Percentiles rank a stretch among this genome's conserved stretches.
These are phyloP conservation scores for Polypedilum vanderplanki DNA, from an alignment of 1,140 invertebrate species.

Conservation along the genomic window DNA sequence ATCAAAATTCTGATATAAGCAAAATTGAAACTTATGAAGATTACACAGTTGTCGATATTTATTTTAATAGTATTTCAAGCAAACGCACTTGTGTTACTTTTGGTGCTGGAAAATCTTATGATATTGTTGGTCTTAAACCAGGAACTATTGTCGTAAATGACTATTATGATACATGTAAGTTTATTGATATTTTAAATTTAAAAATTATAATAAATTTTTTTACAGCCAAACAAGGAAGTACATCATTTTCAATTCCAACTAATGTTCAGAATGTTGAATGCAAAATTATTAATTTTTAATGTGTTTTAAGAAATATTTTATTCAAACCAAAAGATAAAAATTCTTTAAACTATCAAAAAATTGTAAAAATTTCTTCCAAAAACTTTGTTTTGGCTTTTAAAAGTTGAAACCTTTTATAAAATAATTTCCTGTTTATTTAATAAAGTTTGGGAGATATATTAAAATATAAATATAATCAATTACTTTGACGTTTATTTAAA, in stretches of 20 bases:
- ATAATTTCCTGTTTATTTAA: no score
- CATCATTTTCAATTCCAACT: background rate
- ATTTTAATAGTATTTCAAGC: background rate
- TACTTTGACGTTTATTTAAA: no score
- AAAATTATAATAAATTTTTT: background rate
- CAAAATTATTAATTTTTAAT: no score
- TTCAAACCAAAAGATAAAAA: no score
- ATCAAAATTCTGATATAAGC: background rate
- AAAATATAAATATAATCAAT: no score
- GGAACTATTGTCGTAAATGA: background rate
- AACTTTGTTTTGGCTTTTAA: no score
- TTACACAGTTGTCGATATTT: background rate
- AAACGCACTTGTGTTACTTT: background rate
- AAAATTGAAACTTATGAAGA: background rate
- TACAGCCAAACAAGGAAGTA: background rate
- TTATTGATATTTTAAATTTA: background rate
- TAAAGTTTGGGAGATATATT: no score
- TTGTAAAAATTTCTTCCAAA: no score
- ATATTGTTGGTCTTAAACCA: background rate
- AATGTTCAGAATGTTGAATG: no score
- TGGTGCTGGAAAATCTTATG: background rate
- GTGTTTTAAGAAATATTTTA: no score
- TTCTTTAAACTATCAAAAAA: no score
- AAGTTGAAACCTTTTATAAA: no score
- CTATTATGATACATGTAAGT: conserved; percentile 23